Evolutionary conservation across 2,888 invertebrate genomes (phyloP).

Genomic region (Orthonevra nobilis): DNA sequence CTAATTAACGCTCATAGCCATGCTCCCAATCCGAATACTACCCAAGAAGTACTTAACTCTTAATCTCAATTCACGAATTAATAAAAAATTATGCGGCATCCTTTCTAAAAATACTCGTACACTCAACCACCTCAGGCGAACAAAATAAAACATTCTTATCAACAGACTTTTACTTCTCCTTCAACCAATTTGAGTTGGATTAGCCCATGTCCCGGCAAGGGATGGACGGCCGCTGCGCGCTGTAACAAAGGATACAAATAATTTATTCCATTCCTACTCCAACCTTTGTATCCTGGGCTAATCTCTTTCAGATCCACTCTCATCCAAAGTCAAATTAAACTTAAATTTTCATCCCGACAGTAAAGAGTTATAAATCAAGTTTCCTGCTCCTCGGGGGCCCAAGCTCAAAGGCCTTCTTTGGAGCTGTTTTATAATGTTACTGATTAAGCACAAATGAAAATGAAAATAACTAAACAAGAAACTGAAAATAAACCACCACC

Average conservation of each 20-base stretch:
- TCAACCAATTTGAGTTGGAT: background rate
- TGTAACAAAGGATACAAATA: conserved; percentile 33
- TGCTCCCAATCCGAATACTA: too few relatives aligned
- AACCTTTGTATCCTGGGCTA: conserved; percentile 22
- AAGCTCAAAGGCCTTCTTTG: conserved; percentile 16
- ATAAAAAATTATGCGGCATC: conserved; percentile 14
- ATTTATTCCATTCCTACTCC: conserved; percentile 12
- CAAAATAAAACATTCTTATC: background rate
- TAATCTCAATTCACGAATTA: conserved; percentile 11
- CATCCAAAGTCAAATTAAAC: conserved; percentile 51
- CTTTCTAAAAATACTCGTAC: background rate
- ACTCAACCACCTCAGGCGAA: background rate
- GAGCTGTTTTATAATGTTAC: conserved; percentile 29
- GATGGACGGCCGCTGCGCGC: conserved; percentile 2
- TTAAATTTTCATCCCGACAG: conserved; percentile 32
- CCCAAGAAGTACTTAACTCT: too few relatives aligned
- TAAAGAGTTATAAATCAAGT: conserved; percentile 61
- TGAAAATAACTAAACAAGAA: conserved; percentile 3
- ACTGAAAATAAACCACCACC: background rate
- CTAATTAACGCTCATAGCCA: too few relatives aligned
- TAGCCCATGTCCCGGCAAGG: background rate
- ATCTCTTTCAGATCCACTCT: conserved; percentile 31
- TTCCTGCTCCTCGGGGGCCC: background rate
- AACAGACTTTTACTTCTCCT: conserved; percentile 4
- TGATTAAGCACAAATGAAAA: conserved; percentile 19